Conservation (phyloP, 2,797 vertebrate genomes). For the Premnoplex brunnescens region DNA sequence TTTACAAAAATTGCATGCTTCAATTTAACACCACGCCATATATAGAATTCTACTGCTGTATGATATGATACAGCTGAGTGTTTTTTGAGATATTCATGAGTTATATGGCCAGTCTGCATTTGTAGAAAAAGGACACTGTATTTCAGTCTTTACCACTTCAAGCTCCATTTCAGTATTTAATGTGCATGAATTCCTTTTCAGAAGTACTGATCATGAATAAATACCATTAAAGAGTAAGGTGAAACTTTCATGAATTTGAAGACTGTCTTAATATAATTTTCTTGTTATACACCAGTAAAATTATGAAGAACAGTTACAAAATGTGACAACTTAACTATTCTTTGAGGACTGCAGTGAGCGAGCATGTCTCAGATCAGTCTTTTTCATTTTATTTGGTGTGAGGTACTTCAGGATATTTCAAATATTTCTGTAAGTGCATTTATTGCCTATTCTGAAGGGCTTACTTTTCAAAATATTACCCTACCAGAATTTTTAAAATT, state of each 20-base stretch:
- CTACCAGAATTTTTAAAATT: background rate
- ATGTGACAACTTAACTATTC: background rate
- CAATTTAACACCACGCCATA: background rate
- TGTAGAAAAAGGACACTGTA: background rate
- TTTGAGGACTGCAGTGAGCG: background rate
- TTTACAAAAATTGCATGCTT: background rate
- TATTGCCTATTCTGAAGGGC: slow-evolving; percentile 3
- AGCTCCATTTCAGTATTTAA: background rate
- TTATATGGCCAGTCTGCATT: background rate
- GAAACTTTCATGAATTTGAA: background rate
- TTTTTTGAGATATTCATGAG: background rate
- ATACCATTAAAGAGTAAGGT: background rate
- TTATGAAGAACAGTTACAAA: background rate
- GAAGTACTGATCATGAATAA: background rate
- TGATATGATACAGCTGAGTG: background rate
- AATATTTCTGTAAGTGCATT: background rate
- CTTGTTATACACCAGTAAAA: background rate
- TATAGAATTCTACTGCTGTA: background rate
- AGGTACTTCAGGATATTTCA: background rate
- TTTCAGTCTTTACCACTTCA: background rate
- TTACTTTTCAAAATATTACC: slow-evolving; percentile 38
- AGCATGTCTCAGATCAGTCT: background rate
- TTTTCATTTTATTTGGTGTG: background rate
- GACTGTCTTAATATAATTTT: background rate
- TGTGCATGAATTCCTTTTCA: background rate